Evolutionary conservation across 2,888 invertebrate species (phyloP).

Genomic region (Sylvicola fuscatus): DNA sequence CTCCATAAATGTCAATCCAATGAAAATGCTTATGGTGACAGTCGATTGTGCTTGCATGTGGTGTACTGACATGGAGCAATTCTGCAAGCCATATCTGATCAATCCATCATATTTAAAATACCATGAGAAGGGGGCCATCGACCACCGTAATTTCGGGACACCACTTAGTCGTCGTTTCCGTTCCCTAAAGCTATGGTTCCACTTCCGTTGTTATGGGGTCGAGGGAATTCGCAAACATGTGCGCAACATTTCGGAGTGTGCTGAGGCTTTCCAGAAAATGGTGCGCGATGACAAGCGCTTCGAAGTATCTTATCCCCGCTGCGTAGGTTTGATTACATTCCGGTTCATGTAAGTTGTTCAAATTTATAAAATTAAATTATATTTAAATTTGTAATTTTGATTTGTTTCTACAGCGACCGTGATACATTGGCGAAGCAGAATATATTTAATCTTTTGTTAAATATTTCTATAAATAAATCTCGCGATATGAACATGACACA

Average conservation of each 20-base stretch:
- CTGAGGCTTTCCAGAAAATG: constrained; percentile 48
- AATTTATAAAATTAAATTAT: no score
- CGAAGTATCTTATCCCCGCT: constrained; percentile 30
- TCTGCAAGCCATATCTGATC: background rate
- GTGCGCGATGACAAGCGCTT: constrained; percentile 47
- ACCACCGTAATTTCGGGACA: constrained; percentile 68
- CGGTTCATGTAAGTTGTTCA: background rate
- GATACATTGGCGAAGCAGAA: no score
- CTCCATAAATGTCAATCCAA: constrained; percentile 6
- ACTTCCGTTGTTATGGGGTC: constrained; percentile 57
- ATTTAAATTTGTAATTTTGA: no score
- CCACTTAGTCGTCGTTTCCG: constrained; percentile 63
- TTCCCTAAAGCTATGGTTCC: constrained; percentile 71
- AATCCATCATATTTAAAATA: constrained; percentile 2
- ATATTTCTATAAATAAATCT: no score
- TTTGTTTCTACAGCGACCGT: no score
- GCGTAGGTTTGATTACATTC: background rate
- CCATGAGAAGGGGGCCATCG: constrained; percentile 33
- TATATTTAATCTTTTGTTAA: no score
- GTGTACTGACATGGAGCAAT: constrained; percentile 1
- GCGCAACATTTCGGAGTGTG: constrained; percentile 44
- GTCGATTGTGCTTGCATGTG: constrained; percentile 5
- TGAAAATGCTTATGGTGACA: constrained; percentile 5
- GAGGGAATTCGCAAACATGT: constrained; percentile 54
- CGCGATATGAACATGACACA: no score